These are phyloP conservation scores for Sarotherodon lohbergeri DNA, from an alignment of 2,113 vertebrate genomes.

Conservation along the genomic window DNA sequence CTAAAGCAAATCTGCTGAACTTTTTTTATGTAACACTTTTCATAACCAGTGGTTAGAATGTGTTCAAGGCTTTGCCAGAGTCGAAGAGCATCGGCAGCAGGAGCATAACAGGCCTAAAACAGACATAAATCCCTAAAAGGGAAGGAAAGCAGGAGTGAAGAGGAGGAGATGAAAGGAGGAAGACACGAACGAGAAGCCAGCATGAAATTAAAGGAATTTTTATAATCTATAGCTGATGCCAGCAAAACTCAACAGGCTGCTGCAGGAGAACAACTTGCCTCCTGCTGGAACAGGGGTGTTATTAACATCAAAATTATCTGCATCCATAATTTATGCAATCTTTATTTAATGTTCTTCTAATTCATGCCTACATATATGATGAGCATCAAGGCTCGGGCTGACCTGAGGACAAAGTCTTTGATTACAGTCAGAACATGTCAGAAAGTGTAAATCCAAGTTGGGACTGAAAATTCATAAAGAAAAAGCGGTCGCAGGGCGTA, in stretches of 20 bases:
- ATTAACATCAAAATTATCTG: not conserved
- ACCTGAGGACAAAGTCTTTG: not conserved
- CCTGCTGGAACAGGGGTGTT: not conserved
- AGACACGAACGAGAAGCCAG: not conserved
- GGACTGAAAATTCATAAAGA: not conserved
- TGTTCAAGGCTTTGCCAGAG: not conserved
- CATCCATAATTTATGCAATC: not conserved
- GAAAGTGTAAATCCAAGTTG: not conserved
- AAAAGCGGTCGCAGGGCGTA: not conserved
- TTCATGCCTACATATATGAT: not conserved
- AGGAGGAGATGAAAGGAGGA: not conserved
- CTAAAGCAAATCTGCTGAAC: not conserved
- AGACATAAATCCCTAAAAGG: slow-evolving; percentile 39
- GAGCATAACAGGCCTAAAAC: not conserved
- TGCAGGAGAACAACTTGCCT: not conserved
- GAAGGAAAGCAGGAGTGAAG: not conserved
- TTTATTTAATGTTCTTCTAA: not conserved
- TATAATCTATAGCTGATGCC: not conserved
- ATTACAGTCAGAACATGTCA: not conserved
- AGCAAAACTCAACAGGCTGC: not conserved
- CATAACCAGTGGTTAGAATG: not conserved
- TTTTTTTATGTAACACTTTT: not conserved
- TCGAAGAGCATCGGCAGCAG: not conserved
- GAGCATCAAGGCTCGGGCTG: not conserved
- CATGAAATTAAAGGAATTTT: slow-evolving; percentile 27